Conservation (phyloP, 2,888 invertebrate species). For the Lamellibrachia columna region DNA sequence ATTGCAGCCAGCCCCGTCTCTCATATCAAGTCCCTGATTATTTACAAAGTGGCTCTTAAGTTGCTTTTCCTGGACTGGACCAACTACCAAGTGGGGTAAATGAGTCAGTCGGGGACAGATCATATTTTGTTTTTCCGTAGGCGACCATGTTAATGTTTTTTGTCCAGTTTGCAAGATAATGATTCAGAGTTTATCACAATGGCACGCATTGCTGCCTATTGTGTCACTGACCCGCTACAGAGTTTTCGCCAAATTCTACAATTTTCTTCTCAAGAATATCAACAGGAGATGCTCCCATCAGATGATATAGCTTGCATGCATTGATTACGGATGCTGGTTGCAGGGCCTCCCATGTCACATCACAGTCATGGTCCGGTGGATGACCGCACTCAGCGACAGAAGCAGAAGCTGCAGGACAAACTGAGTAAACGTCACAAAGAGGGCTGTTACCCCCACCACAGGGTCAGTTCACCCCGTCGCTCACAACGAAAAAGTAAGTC, state of each 20-base stretch:
- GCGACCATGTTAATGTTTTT: too few species aligned
- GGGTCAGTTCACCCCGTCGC: neutral
- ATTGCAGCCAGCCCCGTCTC: neutral
- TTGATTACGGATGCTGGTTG: constrained; percentile 7
- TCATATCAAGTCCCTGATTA: neutral
- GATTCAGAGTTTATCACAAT: too few species aligned
- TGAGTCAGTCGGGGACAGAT: too few species aligned
- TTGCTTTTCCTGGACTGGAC: neutral
- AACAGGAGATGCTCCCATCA: too few species aligned
- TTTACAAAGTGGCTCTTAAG: constrained; percentile 1
- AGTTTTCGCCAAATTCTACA: too few species aligned
- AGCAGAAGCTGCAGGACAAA: constrained; percentile 34
- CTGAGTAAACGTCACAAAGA: constrained; percentile 21
- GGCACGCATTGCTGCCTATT: too few species aligned
- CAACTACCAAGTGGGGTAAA: too few species aligned
- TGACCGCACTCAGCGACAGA: constrained; percentile 34
- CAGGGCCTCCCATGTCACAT: constrained; percentile 28
- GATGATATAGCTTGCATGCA: neutral
- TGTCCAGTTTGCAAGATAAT: too few species aligned
- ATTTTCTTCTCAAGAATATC: too few species aligned
- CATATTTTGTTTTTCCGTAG: too few species aligned
- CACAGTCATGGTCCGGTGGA: constrained; percentile 29
- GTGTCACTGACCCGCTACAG: too few species aligned
- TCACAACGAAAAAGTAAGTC: constrained; percentile 13
- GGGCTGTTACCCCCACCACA: constrained; percentile 13